Evolutionary conservation across 2,113 vertebrate genomes (phyloP), one percentile per base, ranked within the genome.

Genomic region (Sorex araneus): DNA sequence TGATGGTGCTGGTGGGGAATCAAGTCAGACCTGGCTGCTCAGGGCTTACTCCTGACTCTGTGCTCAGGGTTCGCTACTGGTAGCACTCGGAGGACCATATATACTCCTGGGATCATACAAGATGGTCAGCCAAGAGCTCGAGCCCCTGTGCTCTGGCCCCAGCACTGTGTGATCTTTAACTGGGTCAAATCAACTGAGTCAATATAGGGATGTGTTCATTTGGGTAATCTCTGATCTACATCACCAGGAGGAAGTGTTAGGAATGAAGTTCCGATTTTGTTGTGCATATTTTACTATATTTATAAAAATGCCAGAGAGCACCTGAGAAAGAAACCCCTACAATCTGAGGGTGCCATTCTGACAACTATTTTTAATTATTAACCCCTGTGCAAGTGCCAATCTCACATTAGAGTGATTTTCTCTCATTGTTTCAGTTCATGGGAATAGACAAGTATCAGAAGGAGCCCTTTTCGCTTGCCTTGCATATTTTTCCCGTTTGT

Each of bases 401-500:
- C 77, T 60, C 25, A 34, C 47, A 78, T n/a, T 66, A 9, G 28
- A 79, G 25, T 75, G 45, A 77, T 50, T 93, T 88, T 36, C 21
- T 67, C 30, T 75, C 32, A 73, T 74, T 85, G 8, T 70, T 84
- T 93, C 74, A 87, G 32, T 4, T 0, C 4, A 30, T 0, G 70
- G 69, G 43, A 16, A 74, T 67, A 77, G 63, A 63, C 75, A 27
- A 77, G 18, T 84, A n/a, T 87, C 57, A 88, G 90, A 91, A 7
- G 60, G 13, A 13, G 30, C 2, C 34, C 16, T 82, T 74, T 80
- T 94, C 60, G 40, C 32, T 75, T 34, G 23, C 23, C 34, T 95
- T 64, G 81, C 40, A 90, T 8, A 95, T 63, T 27, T 87, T 40
- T 13, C 16, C 32, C 63, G 11, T 73, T 88, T 40, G 40, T 54